Evolutionary conservation across 2,797 vertebrate genomes (phyloP), one percentile per base, ranked within the genome.

Genomic region (Strix occidentalis): DNA sequence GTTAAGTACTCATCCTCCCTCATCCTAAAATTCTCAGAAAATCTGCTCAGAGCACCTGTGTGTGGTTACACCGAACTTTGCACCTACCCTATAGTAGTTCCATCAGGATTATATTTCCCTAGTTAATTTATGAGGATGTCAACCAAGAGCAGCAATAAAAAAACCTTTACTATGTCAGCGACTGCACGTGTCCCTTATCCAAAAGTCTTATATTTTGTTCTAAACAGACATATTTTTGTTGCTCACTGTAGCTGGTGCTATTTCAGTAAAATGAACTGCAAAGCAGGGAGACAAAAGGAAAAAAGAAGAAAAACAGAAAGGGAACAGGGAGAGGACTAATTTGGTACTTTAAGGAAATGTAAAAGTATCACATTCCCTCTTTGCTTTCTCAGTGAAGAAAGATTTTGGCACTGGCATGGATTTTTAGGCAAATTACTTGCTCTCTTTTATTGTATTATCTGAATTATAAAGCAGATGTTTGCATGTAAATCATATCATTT

Each of bases 151-250:
- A 93, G 26, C 10, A 65, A 61, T 20, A 76, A 78, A 60, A 72
- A 50, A 7, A 3, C 5, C 9, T 60, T 61, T 80, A 28, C 16
- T 66, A 7, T 5, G 24, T 87, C 48, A 85, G 21, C 2, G 2
- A 63, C 26, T 56, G 9, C 0, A 0, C 1, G 0, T 71, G 20
- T 70, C 24, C 28, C 25, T 77, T 70, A 64, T 29, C 5, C 20
- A 37, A 10, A 81, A 57, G 14, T 43, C 23, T 76, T 53, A 5
- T 53, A 26, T 58, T 92, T 95, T 89, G 17, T 43, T 77, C 8
- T 54, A 21, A 80, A 74, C 13, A 74, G 16, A 46, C 1, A 1
- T 31, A 14, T 54, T 88, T 89, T 57, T 66, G 5, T 84, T 75
- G 13, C 10, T 84, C 2, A 8, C 4, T 50, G 17, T 53, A 64